phyloP scores from a whole-genome alignment of 1,140 invertebrate species.

The Tenebrio molitor region DNA sequence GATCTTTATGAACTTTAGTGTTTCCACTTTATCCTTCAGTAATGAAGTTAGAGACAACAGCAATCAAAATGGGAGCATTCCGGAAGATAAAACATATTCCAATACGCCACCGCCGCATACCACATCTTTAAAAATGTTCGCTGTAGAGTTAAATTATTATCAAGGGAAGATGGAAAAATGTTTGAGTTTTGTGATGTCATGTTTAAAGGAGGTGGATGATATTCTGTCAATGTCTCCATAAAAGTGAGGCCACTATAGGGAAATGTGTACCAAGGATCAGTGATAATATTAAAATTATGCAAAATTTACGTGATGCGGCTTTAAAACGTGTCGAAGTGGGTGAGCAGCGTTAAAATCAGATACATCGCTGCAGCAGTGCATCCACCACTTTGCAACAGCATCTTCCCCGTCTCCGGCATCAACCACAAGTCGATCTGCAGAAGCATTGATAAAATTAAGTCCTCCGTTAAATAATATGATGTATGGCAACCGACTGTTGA shows the following conservation, averaged over 20 bases:
- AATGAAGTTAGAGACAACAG: constrained; percentile 49
- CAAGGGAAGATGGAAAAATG: too few relatives aligned
- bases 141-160: too few relatives aligned
- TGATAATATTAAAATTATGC: constrained; percentile 38
- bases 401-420: too few relatives aligned
- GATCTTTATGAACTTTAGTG: constrained; percentile 48
- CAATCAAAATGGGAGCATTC: constrained; percentile 45
- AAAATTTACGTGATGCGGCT: constrained; percentile 38
- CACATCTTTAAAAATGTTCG: not conserved
- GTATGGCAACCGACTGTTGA: constrained; percentile 27
- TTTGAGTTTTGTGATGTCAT: too few relatives aligned
- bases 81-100: constrained; percentile 46
- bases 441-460: constrained; percentile 38
- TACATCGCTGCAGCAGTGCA: not conserved
- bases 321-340: constrained; percentile 34
- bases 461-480: constrained; percentile 38
- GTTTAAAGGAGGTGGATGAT: not conserved
- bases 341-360: constrained; percentile 11
- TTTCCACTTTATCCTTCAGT: constrained; percentile 47
- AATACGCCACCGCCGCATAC: constrained; percentile 8
- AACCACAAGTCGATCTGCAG: too few relatives aligned
- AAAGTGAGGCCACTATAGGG: constrained; percentile 13
- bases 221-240: constrained; percentile 1
- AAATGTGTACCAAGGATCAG: constrained; percentile 35
- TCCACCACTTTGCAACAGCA: too few relatives aligned